These are phyloP conservation scores for Perdita meconis DNA, from an alignment of 2,888 invertebrate species.

Conservation along the genomic window DNA sequence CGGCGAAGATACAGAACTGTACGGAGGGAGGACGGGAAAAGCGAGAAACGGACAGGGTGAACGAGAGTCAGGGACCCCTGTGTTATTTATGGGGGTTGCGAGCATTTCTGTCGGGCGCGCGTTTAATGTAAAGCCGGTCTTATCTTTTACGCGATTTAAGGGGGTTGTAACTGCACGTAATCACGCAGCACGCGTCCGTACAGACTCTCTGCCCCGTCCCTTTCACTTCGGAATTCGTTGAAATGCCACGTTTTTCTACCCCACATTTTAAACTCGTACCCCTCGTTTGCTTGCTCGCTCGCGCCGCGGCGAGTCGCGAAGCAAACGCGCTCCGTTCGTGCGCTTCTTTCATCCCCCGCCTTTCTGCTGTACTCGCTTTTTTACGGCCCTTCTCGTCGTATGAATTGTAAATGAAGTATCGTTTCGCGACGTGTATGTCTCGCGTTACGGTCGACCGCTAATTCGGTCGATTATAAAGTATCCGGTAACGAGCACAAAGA, in stretches of 20 bases:
- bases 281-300: no score
- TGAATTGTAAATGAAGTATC: conserved; percentile 23
- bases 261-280: conserved; percentile 42
- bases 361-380: neutral
- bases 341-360: neutral
- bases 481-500: conserved; percentile 3
- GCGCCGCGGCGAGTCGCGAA: conserved; percentile 13
- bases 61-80: conserved; percentile 50
- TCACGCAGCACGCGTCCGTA: conserved; percentile 68
- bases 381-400: conserved; percentile 7
- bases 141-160: conserved; percentile 76
- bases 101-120: conserved; percentile 66
- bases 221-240: conserved; percentile 69
- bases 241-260: conserved; percentile 65
- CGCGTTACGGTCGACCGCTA: conserved; percentile 14
- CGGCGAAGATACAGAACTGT: conserved; percentile 4
- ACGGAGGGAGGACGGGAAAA: conserved; percentile 8
- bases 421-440: neutral
- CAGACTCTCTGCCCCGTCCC: conserved; percentile 41
- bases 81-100: conserved; percentile 70
- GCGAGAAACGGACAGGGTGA: conserved; percentile 28
- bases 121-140: conserved; percentile 73
- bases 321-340: neutral
- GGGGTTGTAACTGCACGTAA: conserved; percentile 74
- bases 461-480: conserved; percentile 33